Percentiles rank a stretch among this genome's conserved stretches.
Evolutionary conservation across 2,797 vertebrate species (phyloP).

Genomic region (Platyrinchus mystaceus): DNA sequence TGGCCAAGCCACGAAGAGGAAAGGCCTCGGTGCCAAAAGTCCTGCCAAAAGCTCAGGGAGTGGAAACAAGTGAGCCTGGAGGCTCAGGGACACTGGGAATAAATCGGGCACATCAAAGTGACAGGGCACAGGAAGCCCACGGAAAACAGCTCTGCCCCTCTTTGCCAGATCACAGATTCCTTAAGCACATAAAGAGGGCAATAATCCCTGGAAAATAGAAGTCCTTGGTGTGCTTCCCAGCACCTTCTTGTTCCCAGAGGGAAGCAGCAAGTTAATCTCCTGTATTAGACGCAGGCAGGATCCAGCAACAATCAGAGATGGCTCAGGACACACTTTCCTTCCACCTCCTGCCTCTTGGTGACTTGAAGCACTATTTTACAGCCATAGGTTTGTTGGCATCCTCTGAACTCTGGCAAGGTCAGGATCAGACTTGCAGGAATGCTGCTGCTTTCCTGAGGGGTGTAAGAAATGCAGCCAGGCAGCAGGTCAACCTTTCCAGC

Average conservation of each 20-base stretch:
- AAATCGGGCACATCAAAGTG: not conserved
- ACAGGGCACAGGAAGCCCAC: not conserved
- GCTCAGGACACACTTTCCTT: not conserved
- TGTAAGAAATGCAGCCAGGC: not conserved
- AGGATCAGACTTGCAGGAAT: not conserved
- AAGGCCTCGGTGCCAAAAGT: not conserved
- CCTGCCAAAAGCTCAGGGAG: not conserved
- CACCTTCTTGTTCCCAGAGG: not conserved
- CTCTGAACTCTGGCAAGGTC: accelerated
- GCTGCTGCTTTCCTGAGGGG: not conserved
- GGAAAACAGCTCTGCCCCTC: not conserved
- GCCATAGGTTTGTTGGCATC: not conserved
- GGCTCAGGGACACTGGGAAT: not conserved
- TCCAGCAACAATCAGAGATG: not conserved
- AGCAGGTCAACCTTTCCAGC: not conserved
- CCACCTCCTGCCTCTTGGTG: not conserved
- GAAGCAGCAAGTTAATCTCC: not conserved
- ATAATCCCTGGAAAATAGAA: not conserved
- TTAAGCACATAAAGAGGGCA: not conserved
- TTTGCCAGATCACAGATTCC: not conserved
- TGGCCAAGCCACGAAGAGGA: not conserved
- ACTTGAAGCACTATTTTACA: not conserved
- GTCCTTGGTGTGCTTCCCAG: not conserved
- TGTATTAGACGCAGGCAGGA: not conserved
- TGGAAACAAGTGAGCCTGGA: not conserved